Evolutionary conservation across 2,888 invertebrate genomes (phyloP), one percentile per base, ranked within the genome.

Genomic region (Cerastoderma edule): DNA sequence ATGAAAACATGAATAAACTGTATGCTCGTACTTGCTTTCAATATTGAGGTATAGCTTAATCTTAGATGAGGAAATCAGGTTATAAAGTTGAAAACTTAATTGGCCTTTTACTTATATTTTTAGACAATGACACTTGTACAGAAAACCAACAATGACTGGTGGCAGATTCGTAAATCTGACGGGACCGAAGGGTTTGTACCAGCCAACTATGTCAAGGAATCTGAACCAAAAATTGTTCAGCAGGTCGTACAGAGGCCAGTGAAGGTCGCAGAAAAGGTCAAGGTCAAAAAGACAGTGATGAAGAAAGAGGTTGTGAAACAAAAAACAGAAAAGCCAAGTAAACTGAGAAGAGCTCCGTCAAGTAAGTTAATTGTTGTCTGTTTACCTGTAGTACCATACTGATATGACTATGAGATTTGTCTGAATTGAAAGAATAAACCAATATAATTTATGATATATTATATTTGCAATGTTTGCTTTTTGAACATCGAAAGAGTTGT

Each of bases 81-180:
- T n/a, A n/a, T n/a, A n/a, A n/a, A n/a, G n/a, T n/a, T n/a, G n/a
- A n/a, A n/a, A n/a, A n/a, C n/a, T n/a, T n/a, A n/a, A n/a, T n/a
- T n/a, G n/a, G n/a, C n/a, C n/a, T n/a, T n/a, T n/a, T n/a, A n/a
- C n/a, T n/a, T 53, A 44, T 46, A n/a, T n/a, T 86, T 91, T 27
- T 88, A 94, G 94, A 94, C 95, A 1, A 97, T 99, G 96, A 96
- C 97, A 89, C 94, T 99, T 0, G 95, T 99, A 80, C 97, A 96
- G 91, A 98, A 98, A 93, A 98, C 97, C 8, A 99, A 99, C 93
- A 95, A 96, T 0, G 99, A 99, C 92, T 99, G 99, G 99, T 99
- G 99, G 99, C 97, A 97, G 88, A 97, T 99, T n/a, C 94, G 98
- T 19, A 97, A 97, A 92, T 95, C 96, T 0, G 97, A 97, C 90